Conservation (phyloP, 2,888 invertebrate genomes). For the Ditula angustiorana region DNA sequence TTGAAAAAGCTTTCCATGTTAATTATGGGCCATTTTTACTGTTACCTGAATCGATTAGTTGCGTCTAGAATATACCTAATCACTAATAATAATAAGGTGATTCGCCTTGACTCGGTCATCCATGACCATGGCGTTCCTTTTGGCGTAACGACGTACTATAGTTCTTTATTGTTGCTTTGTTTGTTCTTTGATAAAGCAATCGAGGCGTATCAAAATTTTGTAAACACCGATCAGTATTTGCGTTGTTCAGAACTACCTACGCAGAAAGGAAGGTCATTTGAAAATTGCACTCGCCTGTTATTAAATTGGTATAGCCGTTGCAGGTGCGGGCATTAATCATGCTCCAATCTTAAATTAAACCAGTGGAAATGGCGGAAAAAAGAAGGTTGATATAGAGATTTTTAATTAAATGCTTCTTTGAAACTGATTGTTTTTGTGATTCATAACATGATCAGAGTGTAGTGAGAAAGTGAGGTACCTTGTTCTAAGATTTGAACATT, state of each 20-base stretch:
- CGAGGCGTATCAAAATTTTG: slow-evolving; percentile 66
- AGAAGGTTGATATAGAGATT: neutral
- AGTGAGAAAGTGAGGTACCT: too few relatives aligned
- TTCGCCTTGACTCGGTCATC: neutral
- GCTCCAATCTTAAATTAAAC: neutral
- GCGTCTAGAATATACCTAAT: neutral
- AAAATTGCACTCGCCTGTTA: slow-evolving; percentile 6
- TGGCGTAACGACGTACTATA: too few relatives aligned
- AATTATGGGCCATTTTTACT: neutral
- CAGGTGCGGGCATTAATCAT: slow-evolving; percentile 2
- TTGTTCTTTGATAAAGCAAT: slow-evolving; percentile 63
- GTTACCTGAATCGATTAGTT: neutral
- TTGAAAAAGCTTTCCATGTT: neutral
- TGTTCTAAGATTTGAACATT: too few relatives aligned
- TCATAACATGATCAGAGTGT: too few relatives aligned
- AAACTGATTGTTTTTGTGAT: too few relatives aligned
- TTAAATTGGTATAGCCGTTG: neutral
- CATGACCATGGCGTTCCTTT: neutral
- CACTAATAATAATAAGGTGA: neutral
- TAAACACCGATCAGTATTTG: slow-evolving; percentile 70
- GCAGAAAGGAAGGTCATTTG: slow-evolving; percentile 4
- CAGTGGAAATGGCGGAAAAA: neutral
- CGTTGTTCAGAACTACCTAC: slow-evolving; percentile 57
- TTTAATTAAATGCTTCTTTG: too few relatives aligned
- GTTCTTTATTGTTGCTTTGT: slow-evolving; percentile 77